A percentile compares a stretch with the other conserved stretches of the same genome.
Evolutionary conservation across 2,888 invertebrate species (phyloP).

Genomic region (Drosophila mimetica): DNA sequence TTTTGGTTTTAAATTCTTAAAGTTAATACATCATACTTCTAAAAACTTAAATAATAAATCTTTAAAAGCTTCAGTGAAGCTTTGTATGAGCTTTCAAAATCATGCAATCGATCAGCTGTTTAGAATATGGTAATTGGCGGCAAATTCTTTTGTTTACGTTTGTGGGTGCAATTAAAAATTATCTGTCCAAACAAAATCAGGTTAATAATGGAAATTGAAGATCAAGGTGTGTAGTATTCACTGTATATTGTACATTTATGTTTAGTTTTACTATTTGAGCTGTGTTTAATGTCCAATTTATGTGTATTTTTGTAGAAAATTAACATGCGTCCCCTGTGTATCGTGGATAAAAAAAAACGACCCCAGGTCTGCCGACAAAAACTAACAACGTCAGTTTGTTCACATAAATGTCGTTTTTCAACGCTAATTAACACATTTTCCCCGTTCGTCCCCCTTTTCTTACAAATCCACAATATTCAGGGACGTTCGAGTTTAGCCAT

Average conservation of each 20-base stretch:
- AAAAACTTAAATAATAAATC: too few species aligned
- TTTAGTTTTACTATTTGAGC: neutral
- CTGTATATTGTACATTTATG: neutral
- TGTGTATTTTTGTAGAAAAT: neutral
- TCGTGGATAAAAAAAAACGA: neutral
- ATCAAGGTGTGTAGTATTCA: neutral
- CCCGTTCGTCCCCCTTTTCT: neutral
- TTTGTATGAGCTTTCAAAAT: too few species aligned
- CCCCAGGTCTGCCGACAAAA: constrained; percentile 3
- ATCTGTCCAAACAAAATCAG: neutral
- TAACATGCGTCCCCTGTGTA: neutral
- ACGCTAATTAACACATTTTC: neutral
- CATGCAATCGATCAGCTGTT: too few species aligned
- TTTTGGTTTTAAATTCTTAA: too few species aligned
- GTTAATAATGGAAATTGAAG: neutral
- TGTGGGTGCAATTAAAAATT: too few species aligned
- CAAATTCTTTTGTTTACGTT: too few species aligned
- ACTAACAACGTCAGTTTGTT: too few species aligned
- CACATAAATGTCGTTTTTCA: neutral
- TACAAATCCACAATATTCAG: too few species aligned
- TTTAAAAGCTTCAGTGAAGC: too few species aligned
- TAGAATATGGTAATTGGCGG: too few species aligned
- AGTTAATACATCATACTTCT: too few species aligned
- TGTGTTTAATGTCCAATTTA: neutral
- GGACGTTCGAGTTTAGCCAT: too few species aligned